phyloP scores from a whole-genome alignment of 2,888 invertebrate species.

The Dermolepida albohirtum region DNA sequence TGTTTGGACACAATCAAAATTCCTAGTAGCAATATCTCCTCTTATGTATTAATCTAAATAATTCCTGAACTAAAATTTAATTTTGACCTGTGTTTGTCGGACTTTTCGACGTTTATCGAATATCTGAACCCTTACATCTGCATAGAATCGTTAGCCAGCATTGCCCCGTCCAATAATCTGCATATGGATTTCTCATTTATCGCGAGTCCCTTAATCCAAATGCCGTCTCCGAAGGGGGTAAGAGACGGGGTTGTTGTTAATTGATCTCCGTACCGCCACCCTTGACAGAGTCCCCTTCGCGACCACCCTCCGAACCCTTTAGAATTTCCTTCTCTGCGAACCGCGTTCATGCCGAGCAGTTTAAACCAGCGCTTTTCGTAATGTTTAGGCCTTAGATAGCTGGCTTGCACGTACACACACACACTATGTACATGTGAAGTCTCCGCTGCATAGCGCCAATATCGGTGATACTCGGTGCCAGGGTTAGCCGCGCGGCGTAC shows the following conservation, averaged over 20 bases:
- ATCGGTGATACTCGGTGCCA: conserved; percentile 65
- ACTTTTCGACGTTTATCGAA: neutral
- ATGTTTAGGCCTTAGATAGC: conserved; percentile 46
- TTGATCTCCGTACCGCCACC: conserved; percentile 56
- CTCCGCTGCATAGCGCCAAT: conserved; percentile 63
- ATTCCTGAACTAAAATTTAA: too few relatives aligned
- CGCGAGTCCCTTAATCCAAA: conserved; percentile 60
- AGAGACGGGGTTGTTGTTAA: conserved; percentile 59
- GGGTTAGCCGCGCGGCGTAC: conserved; percentile 53
- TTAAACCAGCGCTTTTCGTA: conserved; percentile 49
- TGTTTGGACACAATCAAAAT: too few relatives aligned
- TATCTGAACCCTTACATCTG: neutral
- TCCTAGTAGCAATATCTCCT: too few relatives aligned
- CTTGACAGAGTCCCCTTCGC: conserved; percentile 36
- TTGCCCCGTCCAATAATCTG: conserved; percentile 35
- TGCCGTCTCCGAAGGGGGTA: conserved; percentile 56
- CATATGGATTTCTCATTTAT: conserved; percentile 62
- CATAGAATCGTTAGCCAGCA: conserved; percentile 4
- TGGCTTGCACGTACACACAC: conserved; percentile 9
- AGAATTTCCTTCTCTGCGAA: conserved; percentile 46
- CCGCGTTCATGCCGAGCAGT: conserved; percentile 47
- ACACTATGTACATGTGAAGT: conserved; percentile 54
- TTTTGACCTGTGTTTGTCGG: too few relatives aligned
- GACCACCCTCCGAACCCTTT: conserved; percentile 15
- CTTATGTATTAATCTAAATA: too few relatives aligned